Percentiles rank a stretch among this genome's conserved stretches.
Conservation (phyloP, 2,113 vertebrate species). For the Gavia stellata region DNA sequence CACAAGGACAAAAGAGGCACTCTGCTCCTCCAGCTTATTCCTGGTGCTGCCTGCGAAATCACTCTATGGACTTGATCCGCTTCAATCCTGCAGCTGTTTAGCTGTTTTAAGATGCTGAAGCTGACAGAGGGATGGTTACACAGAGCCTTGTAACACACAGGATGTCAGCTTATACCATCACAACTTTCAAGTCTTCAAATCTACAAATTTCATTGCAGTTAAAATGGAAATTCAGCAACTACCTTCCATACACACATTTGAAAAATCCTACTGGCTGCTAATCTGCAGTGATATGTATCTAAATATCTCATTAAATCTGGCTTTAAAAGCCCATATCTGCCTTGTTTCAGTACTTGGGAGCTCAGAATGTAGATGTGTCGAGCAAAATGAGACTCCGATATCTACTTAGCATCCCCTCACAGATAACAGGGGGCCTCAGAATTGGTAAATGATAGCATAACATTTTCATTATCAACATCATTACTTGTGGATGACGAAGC, state of each 20-base stretch:
- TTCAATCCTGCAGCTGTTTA: not conserved
- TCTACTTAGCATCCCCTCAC: not conserved
- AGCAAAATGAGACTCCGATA: not conserved
- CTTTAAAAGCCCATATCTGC: not conserved
- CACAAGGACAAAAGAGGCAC: not conserved
- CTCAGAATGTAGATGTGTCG: not conserved
- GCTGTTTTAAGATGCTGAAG: not conserved
- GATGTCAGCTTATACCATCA: not conserved
- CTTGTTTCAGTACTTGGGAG: not conserved
- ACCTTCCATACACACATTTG: not conserved
- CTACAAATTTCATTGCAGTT: not conserved
- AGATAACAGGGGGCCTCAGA: not conserved
- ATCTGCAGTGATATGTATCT: not conserved
- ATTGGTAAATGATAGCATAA: constrained; percentile 19
- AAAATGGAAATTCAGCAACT: not conserved
- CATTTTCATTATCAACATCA: constrained; percentile 42
- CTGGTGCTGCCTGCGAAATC: not conserved
- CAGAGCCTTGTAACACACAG: not conserved
- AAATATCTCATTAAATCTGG: not conserved
- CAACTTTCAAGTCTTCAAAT: not conserved
- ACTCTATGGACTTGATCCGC: rapidly evolving
- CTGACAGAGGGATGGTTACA: not conserved
- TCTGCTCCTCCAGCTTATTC: not conserved
- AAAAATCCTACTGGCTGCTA: not conserved
- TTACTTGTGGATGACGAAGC: constrained; percentile 40